phyloP scores from a whole-genome alignment of 2,888 invertebrate genomes.

The Syrista parreyssii region DNA sequence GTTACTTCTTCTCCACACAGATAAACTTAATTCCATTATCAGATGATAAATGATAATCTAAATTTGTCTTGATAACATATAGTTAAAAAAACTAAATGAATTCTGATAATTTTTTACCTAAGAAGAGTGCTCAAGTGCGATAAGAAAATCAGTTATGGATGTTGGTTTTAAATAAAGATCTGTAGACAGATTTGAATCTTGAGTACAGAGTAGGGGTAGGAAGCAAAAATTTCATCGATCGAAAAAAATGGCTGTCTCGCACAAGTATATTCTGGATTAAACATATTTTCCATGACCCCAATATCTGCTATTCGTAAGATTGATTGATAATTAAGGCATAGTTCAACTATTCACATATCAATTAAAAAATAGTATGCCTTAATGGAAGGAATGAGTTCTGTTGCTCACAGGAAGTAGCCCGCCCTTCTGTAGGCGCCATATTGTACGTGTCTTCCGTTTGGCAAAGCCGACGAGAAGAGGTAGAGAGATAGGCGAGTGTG shows the following conservation, averaged over 20 bases:
- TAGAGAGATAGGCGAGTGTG: slow-evolving; percentile 1
- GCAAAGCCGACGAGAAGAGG: slow-evolving; percentile 25
- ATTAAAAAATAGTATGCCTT: background rate
- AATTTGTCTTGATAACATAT: background rate
- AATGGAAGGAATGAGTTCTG: background rate
- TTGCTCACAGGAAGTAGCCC: slow-evolving; percentile 45
- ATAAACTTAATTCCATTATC: background rate
- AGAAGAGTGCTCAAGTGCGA: background rate
- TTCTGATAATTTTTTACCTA: background rate
- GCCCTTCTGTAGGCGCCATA: slow-evolving; percentile 48
- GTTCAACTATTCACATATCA: background rate
- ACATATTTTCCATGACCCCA: background rate
- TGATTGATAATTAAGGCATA: background rate
- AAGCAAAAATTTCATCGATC: background rate
- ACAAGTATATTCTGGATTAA: background rate
- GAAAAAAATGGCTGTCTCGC: background rate
- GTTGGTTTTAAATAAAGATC: background rate
- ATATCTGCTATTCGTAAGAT: background rate
- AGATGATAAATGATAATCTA: background rate
- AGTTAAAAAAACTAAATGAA: background rate
- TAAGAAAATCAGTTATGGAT: background rate
- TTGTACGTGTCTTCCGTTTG: slow-evolving; percentile 47
- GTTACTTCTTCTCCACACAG: background rate
- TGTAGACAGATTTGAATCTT: background rate
- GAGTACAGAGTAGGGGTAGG: background rate